Percentiles rank a stretch among this genome's conserved stretches.
Conservation (phyloP, 2,888 invertebrate genomes). For the Ophion ellenae region DNA sequence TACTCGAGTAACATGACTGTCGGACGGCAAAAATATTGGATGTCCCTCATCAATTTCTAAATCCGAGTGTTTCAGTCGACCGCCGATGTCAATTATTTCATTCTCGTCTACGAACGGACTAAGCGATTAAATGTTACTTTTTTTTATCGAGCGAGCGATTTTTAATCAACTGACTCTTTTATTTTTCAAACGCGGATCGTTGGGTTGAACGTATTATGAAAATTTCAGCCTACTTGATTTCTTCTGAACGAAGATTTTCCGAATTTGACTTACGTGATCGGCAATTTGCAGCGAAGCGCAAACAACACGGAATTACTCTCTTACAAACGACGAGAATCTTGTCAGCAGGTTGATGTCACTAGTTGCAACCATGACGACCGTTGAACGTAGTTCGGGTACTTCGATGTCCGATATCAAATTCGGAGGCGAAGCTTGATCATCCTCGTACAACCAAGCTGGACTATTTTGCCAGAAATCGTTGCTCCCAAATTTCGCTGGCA, state of each 20-base stretch:
- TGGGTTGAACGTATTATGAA: not conserved
- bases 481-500: conserved; percentile 45
- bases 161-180: not conserved
- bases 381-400: not conserved
- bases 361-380: not conserved
- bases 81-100: conserved; percentile 66
- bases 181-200: not conserved
- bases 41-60: conserved; percentile 59
- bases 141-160: not conserved
- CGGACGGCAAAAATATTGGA: conserved; percentile 68
- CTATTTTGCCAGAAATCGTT: conserved; percentile 61
- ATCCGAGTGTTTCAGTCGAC: conserved; percentile 63
- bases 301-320: conserved; percentile 9
- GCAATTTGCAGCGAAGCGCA: not conserved
- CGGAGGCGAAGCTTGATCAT: conserved; percentile 48
- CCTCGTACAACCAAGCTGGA: conserved; percentile 47
- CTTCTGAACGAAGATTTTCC: not conserved
- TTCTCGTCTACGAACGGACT: conserved; percentile 68
- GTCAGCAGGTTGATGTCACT: not conserved
- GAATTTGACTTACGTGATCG: not conserved
- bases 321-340: conserved; percentile 14
- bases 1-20: conserved; percentile 68
- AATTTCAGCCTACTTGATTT: not conserved
- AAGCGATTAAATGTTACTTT: conserved; percentile 55
- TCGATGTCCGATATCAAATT: not conserved